Evolutionary conservation across 2,113 vertebrate species (phyloP).

Genomic region (Ctenomys sociabilis): DNA sequence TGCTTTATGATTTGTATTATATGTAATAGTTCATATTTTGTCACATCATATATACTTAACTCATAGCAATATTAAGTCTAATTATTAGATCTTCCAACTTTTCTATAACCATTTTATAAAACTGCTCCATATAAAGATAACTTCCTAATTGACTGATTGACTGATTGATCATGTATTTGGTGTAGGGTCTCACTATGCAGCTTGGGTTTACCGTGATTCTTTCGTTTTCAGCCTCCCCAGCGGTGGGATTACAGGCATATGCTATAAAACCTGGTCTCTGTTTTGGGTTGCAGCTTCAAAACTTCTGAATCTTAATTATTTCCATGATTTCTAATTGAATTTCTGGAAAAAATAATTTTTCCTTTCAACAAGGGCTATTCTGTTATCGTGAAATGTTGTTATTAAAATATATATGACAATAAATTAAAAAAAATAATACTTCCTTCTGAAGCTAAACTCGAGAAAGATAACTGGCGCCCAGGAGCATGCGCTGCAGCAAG

Average conservation of each 20-base stretch:
- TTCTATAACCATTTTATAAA: constrained; percentile 4
- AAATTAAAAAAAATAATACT: neutral
- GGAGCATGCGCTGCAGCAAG: neutral
- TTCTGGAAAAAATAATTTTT: neutral
- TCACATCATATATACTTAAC: neutral
- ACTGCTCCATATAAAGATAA: neutral
- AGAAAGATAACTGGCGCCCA: neutral
- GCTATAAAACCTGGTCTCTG: too few species aligned
- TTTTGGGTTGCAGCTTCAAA: neutral
- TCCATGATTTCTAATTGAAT: neutral
- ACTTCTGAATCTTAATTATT: constrained; percentile 12
- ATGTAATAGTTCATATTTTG: neutral
- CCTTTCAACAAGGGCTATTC: neutral
- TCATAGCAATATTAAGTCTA: neutral
- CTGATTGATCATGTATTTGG: too few species aligned
- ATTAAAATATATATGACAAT: constrained; percentile 55
- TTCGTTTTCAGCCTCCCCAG: too few species aligned
- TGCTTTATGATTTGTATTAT: neutral
- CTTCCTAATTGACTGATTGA: too few species aligned
- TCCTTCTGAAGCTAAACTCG: neutral
- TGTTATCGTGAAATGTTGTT: constrained; percentile 31
- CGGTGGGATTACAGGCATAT: too few species aligned
- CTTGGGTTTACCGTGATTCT: too few species aligned
- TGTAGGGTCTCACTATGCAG: too few species aligned
- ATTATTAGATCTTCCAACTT: neutral